Evolutionary conservation across 2,797 vertebrate species (phyloP), one percentile per base, ranked within the genome.

Genomic region (Sebastes iracundus): DNA sequence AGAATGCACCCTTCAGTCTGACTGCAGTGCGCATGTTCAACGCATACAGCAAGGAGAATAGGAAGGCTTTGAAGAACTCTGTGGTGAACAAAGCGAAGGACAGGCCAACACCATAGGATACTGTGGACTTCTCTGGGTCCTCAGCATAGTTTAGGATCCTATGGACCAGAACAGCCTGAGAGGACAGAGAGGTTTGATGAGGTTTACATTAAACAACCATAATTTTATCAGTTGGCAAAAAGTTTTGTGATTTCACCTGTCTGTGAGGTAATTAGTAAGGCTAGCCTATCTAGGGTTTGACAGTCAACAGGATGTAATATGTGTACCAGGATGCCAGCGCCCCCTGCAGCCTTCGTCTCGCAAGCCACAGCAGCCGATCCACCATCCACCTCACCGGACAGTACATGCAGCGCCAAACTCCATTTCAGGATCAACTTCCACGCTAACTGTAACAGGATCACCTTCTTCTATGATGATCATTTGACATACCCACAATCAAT

Each of bases 21-120:
- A 96, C 93, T 0, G 89, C 96, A 0, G 95, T 96, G 33, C 95
- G 93, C 66, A 97, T 84, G 85, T 96, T 97, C 14, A 97, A 0
- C 0, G 96, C 96, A 96, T 95, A 97, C 22, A 96, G 42, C 22
- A 96, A 60, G 0, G 96, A 94, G 38, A 94, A 74, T 1, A 96
- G 87, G 78, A 95, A 85, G 5, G 90, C 91, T 87, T 97, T 97
- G 63, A 58, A 42, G 76, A 96, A 92, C 84, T 97, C 96, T 0
- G 95, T 38, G 75, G 30, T 5, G 65, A 97, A 97, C 79, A 97
- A 87, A 13, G 92, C 96, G 1, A 95, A 7, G 33, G 95, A 95
- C 65, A 97, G 88, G 55, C 95, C 94, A 0, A 96, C 6, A 2
- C 96, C 96, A 2, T 92, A 12, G 23, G n/a, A 9, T 38, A 93